Conservation (phyloP, 2,113 vertebrate genomes). For the Myotis davidii region DNA sequence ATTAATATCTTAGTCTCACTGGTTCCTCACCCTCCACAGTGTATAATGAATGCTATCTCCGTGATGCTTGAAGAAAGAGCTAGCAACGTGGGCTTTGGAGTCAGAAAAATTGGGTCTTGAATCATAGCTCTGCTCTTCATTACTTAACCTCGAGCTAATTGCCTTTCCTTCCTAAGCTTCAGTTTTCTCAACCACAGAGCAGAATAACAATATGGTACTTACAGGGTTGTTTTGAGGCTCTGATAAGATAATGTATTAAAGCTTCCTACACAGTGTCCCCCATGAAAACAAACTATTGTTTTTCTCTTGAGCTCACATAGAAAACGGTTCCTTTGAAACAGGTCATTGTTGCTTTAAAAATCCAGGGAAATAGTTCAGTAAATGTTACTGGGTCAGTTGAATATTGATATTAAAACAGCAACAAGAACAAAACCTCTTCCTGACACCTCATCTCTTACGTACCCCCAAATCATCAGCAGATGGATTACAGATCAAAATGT, state of each 20-base stretch:
- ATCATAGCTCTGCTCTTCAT: neutral
- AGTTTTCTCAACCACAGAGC: constrained; percentile 31
- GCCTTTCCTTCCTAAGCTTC: constrained; percentile 13
- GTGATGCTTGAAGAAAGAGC: neutral
- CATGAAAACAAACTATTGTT: neutral
- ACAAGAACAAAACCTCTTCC: neutral
- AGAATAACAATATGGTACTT: neutral
- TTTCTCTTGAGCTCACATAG: neutral
- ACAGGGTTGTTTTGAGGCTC: neutral
- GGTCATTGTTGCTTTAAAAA: neutral
- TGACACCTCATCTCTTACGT: neutral
- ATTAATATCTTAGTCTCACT: neutral
- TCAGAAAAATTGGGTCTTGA: neutral
- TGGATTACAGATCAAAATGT: neutral
- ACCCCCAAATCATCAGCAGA: neutral
- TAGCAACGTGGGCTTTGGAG: neutral
- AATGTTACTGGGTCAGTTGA: neutral
- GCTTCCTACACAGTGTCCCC: neutral
- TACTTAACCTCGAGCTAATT: constrained; percentile 51
- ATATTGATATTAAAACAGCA: neutral
- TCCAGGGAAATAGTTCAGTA: neutral
- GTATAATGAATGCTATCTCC: neutral
- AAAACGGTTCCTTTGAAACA: constrained; percentile 2
- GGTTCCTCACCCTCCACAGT: neutral
- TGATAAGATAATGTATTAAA: neutral